Evolutionary conservation across 2,888 invertebrate species (phyloP).

Genomic region (Chrysopilus asiliformis): DNA sequence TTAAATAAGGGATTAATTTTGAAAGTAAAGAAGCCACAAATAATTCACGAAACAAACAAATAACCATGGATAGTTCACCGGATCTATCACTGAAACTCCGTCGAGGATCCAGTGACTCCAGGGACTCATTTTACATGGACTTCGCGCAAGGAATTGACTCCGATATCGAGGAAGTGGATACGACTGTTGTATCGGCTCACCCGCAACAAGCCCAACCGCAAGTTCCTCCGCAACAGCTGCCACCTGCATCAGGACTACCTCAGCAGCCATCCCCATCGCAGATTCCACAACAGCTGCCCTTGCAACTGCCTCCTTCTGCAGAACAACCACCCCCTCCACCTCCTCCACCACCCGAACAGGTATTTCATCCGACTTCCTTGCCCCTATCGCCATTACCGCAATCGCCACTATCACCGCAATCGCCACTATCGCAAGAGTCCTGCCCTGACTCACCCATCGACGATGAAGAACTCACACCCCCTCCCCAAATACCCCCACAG

Average conservation of each 20-base stretch:
- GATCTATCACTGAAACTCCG: slow-evolving; percentile 74
- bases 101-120: slow-evolving; percentile 72
- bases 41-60: slow-evolving; percentile 5
- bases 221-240: slow-evolving; percentile 15
- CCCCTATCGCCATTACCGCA: slow-evolving; percentile 28
- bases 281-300: slow-evolving; percentile 19
- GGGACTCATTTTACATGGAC: slow-evolving; percentile 83
- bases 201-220: slow-evolving; percentile 17
- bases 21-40: no score
- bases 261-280: slow-evolving; percentile 9
- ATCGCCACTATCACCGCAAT: slow-evolving; percentile 15
- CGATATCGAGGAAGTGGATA: slow-evolving; percentile 72
- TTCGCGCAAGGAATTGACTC: slow-evolving; percentile 83
- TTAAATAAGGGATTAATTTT: no score
- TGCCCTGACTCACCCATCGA: no score
- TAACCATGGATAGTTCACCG: slow-evolving; percentile 72
- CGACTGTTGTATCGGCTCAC: slow-evolving; percentile 25
- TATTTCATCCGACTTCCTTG: slow-evolving; percentile 21
- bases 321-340: slow-evolving; percentile 13
- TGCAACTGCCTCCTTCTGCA: slow-evolving; percentile 18
- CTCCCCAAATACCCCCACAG: neutral
- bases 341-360: slow-evolving; percentile 19
- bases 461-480: no score
- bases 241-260: slow-evolving; percentile 15
- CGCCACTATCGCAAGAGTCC: no score